Conservation (phyloP, 2,888 invertebrate genomes). For the Cerastoderma edule region DNA sequence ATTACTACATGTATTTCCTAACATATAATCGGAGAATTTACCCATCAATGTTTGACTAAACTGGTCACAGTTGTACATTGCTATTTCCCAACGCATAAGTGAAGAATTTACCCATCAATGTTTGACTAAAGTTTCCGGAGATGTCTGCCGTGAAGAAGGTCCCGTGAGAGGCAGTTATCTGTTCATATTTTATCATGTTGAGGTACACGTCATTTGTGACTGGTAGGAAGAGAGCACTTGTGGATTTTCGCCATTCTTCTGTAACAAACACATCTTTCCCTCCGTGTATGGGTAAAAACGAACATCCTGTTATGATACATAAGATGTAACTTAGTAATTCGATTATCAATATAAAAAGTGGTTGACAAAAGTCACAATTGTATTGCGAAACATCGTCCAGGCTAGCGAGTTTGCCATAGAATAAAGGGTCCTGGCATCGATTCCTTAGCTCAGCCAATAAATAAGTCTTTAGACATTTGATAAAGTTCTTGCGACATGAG, state of each 20-base stretch:
- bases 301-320: slow-evolving; percentile 43
- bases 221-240: slow-evolving; percentile 68
- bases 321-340: background rate
- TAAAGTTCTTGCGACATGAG: no score
- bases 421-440: no score
- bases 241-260: slow-evolving; percentile 70
- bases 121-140: slow-evolving; percentile 66
- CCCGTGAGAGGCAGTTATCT: slow-evolving; percentile 70
- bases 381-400: no score
- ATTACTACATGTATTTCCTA: background rate
- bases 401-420: no score
- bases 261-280: slow-evolving; percentile 65
- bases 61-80: background rate
- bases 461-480: no score
- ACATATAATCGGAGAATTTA: slow-evolving; percentile 20
- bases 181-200: slow-evolving; percentile 71
- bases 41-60: slow-evolving; percentile 43
- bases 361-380: no score
- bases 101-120: slow-evolving; percentile 55
- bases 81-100: background rate
- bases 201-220: slow-evolving; percentile 68
- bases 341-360: no score
- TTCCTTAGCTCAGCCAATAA: no score
- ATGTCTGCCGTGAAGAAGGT: slow-evolving; percentile 70
- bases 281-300: slow-evolving; percentile 64